Conservation (phyloP, 2,888 invertebrate species). For the Philopedon plagiatum region DNA sequence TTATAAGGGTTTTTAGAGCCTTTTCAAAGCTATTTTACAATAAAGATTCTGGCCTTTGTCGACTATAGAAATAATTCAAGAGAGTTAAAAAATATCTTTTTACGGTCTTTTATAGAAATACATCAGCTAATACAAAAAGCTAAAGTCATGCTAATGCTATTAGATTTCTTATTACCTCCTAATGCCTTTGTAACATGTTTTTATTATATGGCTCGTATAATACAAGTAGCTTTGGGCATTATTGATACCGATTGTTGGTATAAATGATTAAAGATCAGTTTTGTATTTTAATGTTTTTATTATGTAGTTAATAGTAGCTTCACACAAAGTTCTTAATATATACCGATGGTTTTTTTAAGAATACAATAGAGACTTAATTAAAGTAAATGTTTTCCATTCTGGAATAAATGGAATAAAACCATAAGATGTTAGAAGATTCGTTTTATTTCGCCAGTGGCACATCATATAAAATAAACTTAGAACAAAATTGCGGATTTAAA, state of each 20-base stretch:
- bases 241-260: conserved; percentile 47
- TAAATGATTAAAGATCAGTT: conserved; percentile 45
- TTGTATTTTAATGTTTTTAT: conserved; percentile 30
- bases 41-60: conserved; percentile 18
- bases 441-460: no score
- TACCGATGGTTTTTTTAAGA: no score
- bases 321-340: conserved; percentile 1
- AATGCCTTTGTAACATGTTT: conserved; percentile 42
- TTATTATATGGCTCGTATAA: conserved; percentile 35
- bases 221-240: conserved; percentile 44
- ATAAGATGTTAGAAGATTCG: no score
- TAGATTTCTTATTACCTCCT: conserved; percentile 53
- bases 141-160: conserved; percentile 61
- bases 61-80: conserved; percentile 9
- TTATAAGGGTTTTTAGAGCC: background rate
- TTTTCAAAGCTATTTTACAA: conserved; percentile 4
- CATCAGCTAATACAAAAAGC: conserved; percentile 51
- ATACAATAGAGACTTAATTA: no score
- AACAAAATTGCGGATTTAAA: no score
- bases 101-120: conserved; percentile 43
- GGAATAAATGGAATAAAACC: no score
- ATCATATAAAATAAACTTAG: no score
- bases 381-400: no score
- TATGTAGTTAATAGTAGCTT: conserved; percentile 12
- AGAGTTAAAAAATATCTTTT: conserved; percentile 30